Evolutionary conservation across 2,888 invertebrate genomes (phyloP).

Genomic region (Leuctra nigra): DNA sequence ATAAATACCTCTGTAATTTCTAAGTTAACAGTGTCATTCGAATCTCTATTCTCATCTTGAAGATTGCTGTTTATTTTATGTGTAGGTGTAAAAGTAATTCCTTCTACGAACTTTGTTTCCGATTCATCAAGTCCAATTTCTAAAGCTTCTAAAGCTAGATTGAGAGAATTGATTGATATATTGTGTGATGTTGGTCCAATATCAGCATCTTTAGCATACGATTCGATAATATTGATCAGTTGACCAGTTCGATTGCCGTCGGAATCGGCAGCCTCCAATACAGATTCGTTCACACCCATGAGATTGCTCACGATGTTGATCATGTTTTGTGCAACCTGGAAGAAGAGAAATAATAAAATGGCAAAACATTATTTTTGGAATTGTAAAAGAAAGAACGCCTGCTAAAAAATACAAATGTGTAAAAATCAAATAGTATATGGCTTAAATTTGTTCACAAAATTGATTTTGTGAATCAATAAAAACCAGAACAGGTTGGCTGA

Average conservation of each 20-base stretch:
- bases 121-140: constrained; percentile 15
- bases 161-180: constrained; percentile 17
- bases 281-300: constrained; percentile 24
- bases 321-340: constrained; percentile 24
- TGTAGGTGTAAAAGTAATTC: constrained; percentile 15
- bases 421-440: no score
- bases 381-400: neutral
- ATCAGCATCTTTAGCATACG: constrained; percentile 5
- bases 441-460: no score
- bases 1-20: neutral
- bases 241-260: constrained; percentile 14
- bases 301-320: constrained; percentile 23
- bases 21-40: neutral
- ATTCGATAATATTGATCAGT: constrained; percentile 18
- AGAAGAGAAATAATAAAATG: no score
- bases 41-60: neutral
- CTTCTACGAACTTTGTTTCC: constrained; percentile 6
- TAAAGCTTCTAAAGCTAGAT: constrained; percentile 20
- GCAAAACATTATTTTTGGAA: no score
- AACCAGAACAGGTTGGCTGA: no score
- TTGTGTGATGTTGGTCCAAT: constrained; percentile 4
- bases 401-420: neutral
- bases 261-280: constrained; percentile 14
- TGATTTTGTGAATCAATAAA: no score
- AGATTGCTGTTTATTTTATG: constrained; percentile 7